A percentile compares a stretch with the other conserved stretches of the same genome.
phyloP scores from a whole-genome alignment of 1,140 invertebrate genomes.

The Leptinotarsa defecta region DNA sequence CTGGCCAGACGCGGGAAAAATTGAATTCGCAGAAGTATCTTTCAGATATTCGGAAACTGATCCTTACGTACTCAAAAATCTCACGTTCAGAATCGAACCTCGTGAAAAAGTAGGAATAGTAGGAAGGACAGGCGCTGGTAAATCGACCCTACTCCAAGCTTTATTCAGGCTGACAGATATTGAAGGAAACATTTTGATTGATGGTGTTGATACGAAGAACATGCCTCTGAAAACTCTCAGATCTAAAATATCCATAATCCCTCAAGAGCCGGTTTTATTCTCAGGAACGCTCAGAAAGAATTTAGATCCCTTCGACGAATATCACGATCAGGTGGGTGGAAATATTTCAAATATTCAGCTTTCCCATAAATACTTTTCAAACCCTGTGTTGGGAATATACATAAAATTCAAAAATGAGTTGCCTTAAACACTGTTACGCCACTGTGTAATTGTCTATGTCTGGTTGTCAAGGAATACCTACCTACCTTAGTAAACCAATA shows the following conservation, averaged over 20 bases:
- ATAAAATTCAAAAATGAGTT: too few relatives aligned
- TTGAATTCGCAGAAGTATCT: constrained; percentile 58
- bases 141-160: constrained; percentile 74
- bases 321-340: constrained; percentile 75
- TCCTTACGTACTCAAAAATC: constrained; percentile 60
- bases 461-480: too few relatives aligned
- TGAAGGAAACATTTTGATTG: constrained; percentile 73
- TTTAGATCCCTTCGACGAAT: constrained; percentile 80
- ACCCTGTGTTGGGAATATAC: not conserved
- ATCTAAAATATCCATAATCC: constrained; percentile 78
- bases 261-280: constrained; percentile 84
- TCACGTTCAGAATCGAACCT: constrained; percentile 61
- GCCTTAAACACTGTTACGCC: too few relatives aligned
- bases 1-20: constrained; percentile 42
- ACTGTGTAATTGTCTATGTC: too few relatives aligned
- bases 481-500: too few relatives aligned
- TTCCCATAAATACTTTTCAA: not conserved
- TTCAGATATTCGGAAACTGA: constrained; percentile 59
- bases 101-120: constrained; percentile 72
- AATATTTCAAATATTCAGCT: not conserved
- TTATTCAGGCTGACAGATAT: constrained; percentile 72
- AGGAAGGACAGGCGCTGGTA: constrained; percentile 79
- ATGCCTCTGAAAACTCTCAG: constrained; percentile 73
- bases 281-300: constrained; percentile 82
- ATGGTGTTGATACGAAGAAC: constrained; percentile 66